phyloP scores from a whole-genome alignment of 2,888 invertebrate species.

The Campoplex capitator region DNA sequence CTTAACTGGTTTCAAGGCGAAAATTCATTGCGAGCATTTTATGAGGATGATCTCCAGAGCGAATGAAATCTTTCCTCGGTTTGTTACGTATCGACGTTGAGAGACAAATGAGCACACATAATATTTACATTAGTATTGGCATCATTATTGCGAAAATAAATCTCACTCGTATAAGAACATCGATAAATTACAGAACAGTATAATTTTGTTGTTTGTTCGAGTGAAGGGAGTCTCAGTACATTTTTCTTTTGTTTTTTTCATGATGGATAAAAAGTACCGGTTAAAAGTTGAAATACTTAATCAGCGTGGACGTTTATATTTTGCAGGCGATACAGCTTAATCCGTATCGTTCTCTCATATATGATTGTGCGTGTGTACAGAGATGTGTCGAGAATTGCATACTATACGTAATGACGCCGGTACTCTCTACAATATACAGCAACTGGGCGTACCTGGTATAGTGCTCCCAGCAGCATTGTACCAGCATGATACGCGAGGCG shows the following conservation, averaged over 20 bases:
- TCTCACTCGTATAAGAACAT: background rate
- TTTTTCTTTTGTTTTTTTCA: background rate
- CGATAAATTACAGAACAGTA: conserved; percentile 18
- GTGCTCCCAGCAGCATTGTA: conserved; percentile 56
- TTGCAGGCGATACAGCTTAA: conserved; percentile 20
- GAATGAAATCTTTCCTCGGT: background rate
- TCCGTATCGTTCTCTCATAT: conserved; percentile 18
- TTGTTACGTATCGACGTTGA: background rate
- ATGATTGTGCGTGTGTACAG: conserved; percentile 13
- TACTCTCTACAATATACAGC: conserved; percentile 22
- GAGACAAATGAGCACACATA: background rate
- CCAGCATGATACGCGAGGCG: conserved; percentile 56
- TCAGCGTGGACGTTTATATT: conserved; percentile 42
- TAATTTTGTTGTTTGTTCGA: conserved; percentile 21
- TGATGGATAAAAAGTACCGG: background rate
- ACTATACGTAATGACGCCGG: conserved; percentile 37
- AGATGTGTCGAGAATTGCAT: conserved; percentile 33
- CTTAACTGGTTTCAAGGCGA: background rate
- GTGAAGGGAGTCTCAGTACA: conserved; percentile 4
- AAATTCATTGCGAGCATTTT: background rate
- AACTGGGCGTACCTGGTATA: conserved; percentile 39
- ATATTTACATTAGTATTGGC: background rate
- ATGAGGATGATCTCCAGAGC: background rate
- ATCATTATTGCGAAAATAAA: conserved; percentile 1
- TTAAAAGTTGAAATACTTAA: conserved; percentile 32